These are phyloP conservation scores for Microctenopoma steveboyesi DNA, from an alignment of 2,797 vertebrate genomes.

Conservation along the genomic window DNA sequence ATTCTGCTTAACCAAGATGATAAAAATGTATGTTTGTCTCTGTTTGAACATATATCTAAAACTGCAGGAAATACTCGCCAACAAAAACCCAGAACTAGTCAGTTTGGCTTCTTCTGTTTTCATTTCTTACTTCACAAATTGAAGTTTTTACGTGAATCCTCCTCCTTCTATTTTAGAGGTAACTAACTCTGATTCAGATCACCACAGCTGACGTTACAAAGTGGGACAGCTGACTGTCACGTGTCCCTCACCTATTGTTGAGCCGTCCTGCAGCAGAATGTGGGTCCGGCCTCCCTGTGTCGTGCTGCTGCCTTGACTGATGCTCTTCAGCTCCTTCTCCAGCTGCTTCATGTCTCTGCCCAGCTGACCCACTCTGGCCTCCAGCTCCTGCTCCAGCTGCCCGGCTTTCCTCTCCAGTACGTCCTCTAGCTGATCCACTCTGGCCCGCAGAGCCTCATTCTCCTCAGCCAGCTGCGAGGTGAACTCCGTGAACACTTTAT, in stretches of 20 bases:
- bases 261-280: conserved; percentile 20
- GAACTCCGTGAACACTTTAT: conserved; percentile 51
- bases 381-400: conserved; percentile 72
- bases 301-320: conserved; percentile 28
- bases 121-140: no score
- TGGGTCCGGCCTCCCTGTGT: neutral
- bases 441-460: conserved; percentile 71
- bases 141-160: no score
- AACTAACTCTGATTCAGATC: neutral
- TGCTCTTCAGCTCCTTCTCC: conserved; percentile 68
- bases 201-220: no score
- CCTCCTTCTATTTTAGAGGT: no score
- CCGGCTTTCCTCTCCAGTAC: conserved; percentile 74
- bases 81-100: no score
- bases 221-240: neutral
- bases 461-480: conserved; percentile 68
- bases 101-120: no score
- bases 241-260: conserved; percentile 35
- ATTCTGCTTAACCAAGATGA: no score
- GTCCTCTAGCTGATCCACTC: conserved; percentile 76
- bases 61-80: no score
- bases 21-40: no score
- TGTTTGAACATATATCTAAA: no score
- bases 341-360: conserved; percentile 72
- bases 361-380: conserved; percentile 71